Evolutionary conservation across 2,888 invertebrate genomes (phyloP), one percentile per base, ranked within the genome.

Genomic region (Metallyticus violacea): DNA sequence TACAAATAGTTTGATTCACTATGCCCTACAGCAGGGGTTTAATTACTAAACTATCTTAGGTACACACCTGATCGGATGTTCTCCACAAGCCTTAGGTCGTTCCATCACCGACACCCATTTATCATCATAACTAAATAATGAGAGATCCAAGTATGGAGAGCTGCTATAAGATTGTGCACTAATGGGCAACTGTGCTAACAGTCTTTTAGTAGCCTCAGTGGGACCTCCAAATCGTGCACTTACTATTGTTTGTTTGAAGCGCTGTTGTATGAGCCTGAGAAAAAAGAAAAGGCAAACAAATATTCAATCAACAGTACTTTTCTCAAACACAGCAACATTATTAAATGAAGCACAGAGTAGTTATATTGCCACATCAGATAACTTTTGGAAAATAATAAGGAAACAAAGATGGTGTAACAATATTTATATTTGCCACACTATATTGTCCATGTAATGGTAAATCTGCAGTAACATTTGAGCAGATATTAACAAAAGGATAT

Each of bases 31-130:
- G 40, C 15, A 15, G 15, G 6, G 40, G n/a, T 78, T 78, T 78
- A 22, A 78, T 7, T 26, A 7, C 27, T 79, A 26, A 79, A 26
- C 6, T 26, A 79, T 79, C 26, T 26, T 83, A 62, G 22, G 15
- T 15, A 6, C 4, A 1, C 22, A 97, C 96, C 97, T 94, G 89
- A 99, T 98, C 0, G 99, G 98, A 91, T 97, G 96, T 92, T 98
- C 97, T 86, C 97, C 97, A 92, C 97, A 97, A 29, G 97, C 96
- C 92, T 98, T 99, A 0, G 99, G 99, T 86, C 99, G 93, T 92
- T 99, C 99, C 96, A 99, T 96, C 81, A 97, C 96, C 0, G 99
- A 98, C 0, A 99, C 97, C 96, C 97, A 97, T 91, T 98, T 98
- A 91, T 99, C 98, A 90, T 99, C 99, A 90, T 99, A 99, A 91